Base-by-base conservation (phyloP, 2,113 vertebrate species). In the Anarrhichthys ocellatus region DNA sequence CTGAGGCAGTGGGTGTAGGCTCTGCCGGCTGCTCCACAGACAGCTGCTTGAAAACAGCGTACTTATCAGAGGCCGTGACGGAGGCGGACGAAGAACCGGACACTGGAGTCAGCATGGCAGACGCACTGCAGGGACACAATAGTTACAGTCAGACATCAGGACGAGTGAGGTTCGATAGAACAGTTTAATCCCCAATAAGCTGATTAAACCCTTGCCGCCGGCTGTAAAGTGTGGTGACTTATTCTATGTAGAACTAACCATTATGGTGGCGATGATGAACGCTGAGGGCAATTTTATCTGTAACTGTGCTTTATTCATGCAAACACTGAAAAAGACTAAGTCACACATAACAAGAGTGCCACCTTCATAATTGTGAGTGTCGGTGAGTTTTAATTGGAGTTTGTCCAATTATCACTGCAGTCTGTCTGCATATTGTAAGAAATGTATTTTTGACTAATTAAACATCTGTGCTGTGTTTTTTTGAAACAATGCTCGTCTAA, bases 31-130 rank as follows among this genome's bases (percentile, higher is more conserved):
- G 97, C 88, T 98, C 97, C 83, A 96, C 89, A 65, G 95, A 94
- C 83, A 99, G 96, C 89, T 97, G 96, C 95, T 99, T 99, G 92
- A 99, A 99, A 64, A 92, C 98, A 64, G 98, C 97, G 24, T 99
- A 99, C 86, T 98, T 99, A 93, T 99, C 98, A 72, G 94, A 84
- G 18, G 97, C 94, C 1, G 94, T 68, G 2, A 89, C 75, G 0
- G 96, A 73, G 2, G 90, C 80, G 0, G 95, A 83, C 86, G 96
- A 96, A 32, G 92, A 93, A 74, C 97, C 97, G 80, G 97, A 95
- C 50, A 99, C 90, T 44, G 98, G 97, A 87, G 97, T 96, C 92
- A 99, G 94, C 94, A 99, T 94, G 77, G 96, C 89, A 81, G 96
- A 93, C 63, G 93, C 93, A 88, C 98, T 99, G 84, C 82, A 48